These are phyloP conservation scores for Pterocles burchelli DNA, from an alignment of 2,113 vertebrate genomes.

Conservation along the genomic window DNA sequence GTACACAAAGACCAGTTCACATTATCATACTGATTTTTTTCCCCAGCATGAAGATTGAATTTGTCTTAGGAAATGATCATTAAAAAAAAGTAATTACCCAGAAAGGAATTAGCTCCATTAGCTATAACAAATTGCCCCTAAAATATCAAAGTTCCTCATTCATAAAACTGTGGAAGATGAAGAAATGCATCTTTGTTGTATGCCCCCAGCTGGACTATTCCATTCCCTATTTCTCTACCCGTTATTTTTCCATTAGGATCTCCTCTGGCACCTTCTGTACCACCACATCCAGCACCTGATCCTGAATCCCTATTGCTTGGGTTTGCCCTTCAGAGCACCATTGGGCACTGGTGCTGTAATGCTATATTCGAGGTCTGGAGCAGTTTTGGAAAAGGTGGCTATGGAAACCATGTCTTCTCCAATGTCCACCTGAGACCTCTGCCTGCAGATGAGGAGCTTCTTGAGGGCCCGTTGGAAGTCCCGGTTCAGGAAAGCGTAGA, in stretches of 20 bases:
- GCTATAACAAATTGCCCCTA: not conserved
- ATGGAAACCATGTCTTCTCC: conserved; percentile 79
- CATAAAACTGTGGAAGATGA: not conserved
- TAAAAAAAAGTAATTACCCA: not conserved
- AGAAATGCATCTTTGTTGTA: not conserved
- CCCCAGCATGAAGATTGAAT: not conserved
- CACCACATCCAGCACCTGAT: not conserved
- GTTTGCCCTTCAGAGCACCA: conserved; percentile 9
- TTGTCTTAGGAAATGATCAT: not conserved
- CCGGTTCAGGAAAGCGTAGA: conserved; percentile 73
- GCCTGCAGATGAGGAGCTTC: conserved; percentile 79
- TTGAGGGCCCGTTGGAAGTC: conserved; percentile 80
- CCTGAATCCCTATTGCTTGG: not conserved
- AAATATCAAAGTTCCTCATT: not conserved
- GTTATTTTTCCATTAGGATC: not conserved
- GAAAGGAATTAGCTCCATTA: not conserved
- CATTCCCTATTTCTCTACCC: not conserved
- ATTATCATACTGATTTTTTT: not conserved
- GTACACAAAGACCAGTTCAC: not conserved
- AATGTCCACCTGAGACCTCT: conserved; percentile 69
- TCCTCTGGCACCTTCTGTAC: not conserved
- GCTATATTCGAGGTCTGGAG: conserved; percentile 64
- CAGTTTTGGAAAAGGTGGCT: conserved; percentile 74
- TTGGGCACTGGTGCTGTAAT: not conserved
- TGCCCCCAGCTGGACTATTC: not conserved